Conservation (phyloP, 2,113 vertebrate genomes). For the Bucco capensis region DNA sequence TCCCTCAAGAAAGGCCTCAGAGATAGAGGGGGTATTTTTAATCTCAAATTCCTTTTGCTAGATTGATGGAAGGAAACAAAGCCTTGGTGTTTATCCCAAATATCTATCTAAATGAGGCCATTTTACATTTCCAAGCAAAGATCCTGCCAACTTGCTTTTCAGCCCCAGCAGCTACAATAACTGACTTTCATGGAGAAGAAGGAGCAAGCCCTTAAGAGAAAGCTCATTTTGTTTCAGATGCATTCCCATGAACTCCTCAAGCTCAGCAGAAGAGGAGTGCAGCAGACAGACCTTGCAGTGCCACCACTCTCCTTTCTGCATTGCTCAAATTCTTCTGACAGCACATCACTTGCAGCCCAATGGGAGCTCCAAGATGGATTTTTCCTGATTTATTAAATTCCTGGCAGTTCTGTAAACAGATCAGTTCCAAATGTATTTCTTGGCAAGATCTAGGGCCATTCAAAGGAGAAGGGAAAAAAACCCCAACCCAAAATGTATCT, state of each 20-base stretch:
- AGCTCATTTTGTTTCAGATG: constrained; percentile 73
- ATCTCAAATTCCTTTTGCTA: neutral
- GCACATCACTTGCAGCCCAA: constrained; percentile 32
- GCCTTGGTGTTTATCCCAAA: rapidly evolving
- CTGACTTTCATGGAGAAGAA: constrained; percentile 27
- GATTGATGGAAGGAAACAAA: neutral
- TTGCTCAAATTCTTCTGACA: constrained; percentile 67
- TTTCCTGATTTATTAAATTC: constrained; percentile 54
- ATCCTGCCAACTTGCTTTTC: neutral
- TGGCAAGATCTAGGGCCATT: constrained; percentile 35
- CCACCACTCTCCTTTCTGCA: constrained; percentile 30
- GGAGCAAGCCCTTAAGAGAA: constrained; percentile 55
- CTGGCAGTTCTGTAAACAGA: constrained; percentile 54
- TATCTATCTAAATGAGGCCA: neutral
- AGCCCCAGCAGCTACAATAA: neutral
- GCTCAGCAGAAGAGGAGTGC: constrained; percentile 2
- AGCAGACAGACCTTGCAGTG: constrained; percentile 21
- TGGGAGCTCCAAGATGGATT: constrained; percentile 39
- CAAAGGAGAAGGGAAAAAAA: neutral
- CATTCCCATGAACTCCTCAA: constrained; percentile 71
- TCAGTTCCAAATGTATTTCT: constrained; percentile 46
- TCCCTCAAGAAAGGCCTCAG: neutral
- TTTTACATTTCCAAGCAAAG: constrained; percentile 17
- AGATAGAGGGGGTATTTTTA: neutral
- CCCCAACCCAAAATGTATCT: neutral